phyloP scores from a whole-genome alignment of 2,888 invertebrate genomes.

The Escarpia spicata region DNA sequence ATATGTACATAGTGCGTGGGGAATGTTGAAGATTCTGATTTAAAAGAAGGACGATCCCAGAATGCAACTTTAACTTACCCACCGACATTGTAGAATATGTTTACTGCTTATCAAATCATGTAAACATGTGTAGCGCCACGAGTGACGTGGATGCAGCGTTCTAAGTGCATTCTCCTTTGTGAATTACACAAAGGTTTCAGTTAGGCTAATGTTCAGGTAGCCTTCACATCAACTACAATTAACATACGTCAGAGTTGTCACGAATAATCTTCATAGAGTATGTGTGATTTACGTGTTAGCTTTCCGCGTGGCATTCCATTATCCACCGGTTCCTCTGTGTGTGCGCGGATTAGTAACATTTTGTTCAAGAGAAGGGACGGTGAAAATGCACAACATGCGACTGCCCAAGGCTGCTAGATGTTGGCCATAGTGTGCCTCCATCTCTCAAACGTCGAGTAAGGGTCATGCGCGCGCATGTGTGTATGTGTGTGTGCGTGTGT shows the following conservation, averaged over 20 bases:
- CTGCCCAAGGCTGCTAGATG: neutral
- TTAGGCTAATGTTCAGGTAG: neutral
- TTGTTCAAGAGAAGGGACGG: neutral
- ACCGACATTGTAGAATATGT: neutral
- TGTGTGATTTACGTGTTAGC: neutral
- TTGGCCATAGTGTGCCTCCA: neutral
- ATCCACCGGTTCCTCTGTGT: neutral
- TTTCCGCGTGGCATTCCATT: neutral
- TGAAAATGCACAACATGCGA: neutral
- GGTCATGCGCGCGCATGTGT: neutral
- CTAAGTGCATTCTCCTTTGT: neutral
- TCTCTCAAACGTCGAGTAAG: neutral
- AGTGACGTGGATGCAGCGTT: neutral
- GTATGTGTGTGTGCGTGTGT: no score
- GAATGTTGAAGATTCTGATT: no score
- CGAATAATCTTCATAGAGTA: neutral
- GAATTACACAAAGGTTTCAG: neutral
- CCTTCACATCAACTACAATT: neutral
- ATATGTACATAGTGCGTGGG: no score
- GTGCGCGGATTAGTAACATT: neutral
- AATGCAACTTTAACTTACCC: no score
- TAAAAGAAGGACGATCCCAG: no score
- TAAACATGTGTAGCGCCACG: neutral
- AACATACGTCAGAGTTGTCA: constrained; percentile 12
- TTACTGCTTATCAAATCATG: neutral